Base-by-base conservation (phyloP, 2,113 vertebrate species). In the Loxodonta africana region DNA sequence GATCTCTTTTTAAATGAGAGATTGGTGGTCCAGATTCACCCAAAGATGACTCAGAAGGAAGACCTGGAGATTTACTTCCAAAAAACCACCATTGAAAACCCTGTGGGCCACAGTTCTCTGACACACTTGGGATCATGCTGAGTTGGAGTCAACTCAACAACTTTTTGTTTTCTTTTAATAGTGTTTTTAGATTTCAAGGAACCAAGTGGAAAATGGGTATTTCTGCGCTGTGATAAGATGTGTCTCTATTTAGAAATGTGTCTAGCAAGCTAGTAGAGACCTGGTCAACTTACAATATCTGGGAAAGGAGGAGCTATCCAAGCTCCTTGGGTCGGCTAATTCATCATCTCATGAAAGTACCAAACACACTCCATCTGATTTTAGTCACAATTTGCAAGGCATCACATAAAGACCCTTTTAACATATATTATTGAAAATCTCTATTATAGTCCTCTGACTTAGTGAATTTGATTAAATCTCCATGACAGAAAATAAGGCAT, bases 391-490 rank as follows among this genome's bases (percentile, higher is more conserved):
- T 88, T 98, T 97, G 89, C 97, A 97, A 98, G 97, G 96, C 96
- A 98, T 98, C 98, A 78, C 92, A 95, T 97, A 98, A 98, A 97
- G 98, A 97, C 57, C 60, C 88, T 98, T 98, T 98, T 98, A 98
- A 98, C 90, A 95, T 96, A 93, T 74, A 96, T 98, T 98, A 98
- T 98, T 99, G 98, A 98, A 98, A 99, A 98, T 98, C 98, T 95
- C 94, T 97, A 88, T 98, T 98, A 96, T 94, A 95, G 88, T 90
- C 80, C 26, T 15, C 96, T 78, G 88, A 98, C 96, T 98, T 97
- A 96, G 96, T 94, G 98, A 97, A 98, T 98, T 98, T 98, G 96
- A 98, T 98, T 98, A 98, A 98, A 98, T 97, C 80, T 97, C 91
- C 76, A 57, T 48, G 96, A 98, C 8, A 8, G 96, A 98, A 98